phyloP scores from a whole-genome alignment of 2,797 vertebrate genomes.

The Pseudopleuronectes americanus region DNA sequence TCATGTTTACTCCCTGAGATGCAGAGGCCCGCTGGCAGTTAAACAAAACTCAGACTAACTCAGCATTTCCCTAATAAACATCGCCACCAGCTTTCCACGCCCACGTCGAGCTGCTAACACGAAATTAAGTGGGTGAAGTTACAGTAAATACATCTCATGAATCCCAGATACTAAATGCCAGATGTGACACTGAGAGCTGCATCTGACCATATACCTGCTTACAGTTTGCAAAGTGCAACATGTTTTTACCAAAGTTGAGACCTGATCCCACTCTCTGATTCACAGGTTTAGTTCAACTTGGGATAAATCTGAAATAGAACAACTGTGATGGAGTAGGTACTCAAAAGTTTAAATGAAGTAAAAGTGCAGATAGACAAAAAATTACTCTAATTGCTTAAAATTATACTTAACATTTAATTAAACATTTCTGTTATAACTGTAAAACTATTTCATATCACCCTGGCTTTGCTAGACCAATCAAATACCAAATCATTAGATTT shows the following conservation, averaged over 20 bases:
- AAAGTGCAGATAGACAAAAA: too few relatives aligned
- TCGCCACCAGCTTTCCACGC: not conserved
- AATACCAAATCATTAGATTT: not conserved
- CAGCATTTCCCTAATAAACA: not conserved
- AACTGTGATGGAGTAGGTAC: too few relatives aligned
- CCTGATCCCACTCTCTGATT: not conserved
- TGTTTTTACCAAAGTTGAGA: too few relatives aligned
- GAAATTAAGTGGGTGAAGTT: not conserved
- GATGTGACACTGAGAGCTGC: too few relatives aligned
- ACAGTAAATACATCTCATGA: too few relatives aligned
- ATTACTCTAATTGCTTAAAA: too few relatives aligned
- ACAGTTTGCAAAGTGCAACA: too few relatives aligned
- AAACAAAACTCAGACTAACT: not conserved
- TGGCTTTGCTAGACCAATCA: not conserved
- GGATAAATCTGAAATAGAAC: not conserved
- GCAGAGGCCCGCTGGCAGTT: too few relatives aligned
- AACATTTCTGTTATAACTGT: not conserved
- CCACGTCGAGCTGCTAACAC: not conserved
- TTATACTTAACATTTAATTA: not conserved
- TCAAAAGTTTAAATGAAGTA: too few relatives aligned
- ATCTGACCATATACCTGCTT: too few relatives aligned
- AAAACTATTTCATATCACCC: not conserved
- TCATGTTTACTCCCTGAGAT: conserved; percentile 3
- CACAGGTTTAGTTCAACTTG: not conserved
- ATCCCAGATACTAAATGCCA: too few relatives aligned